These are phyloP conservation scores for Microcaecilia unicolor DNA, from an alignment of 2,797 vertebrate species.

Conservation along the genomic window DNA sequence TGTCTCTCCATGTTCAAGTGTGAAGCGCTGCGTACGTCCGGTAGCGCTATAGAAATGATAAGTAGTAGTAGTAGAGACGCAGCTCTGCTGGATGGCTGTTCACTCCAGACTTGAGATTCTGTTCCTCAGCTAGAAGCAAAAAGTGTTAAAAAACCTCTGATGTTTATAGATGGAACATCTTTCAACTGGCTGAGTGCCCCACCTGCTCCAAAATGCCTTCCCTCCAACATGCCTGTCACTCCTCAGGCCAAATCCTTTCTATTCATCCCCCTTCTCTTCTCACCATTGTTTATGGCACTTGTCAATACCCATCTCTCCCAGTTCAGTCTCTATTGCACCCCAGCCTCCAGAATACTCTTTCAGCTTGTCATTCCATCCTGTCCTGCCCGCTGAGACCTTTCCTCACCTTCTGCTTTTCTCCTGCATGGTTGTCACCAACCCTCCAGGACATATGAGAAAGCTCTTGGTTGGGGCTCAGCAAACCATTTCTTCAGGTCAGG, in stretches of 20 bases:
- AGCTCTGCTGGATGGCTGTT: too few species aligned
- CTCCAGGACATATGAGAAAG: constrained; percentile 23
- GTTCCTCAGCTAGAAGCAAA: constrained; percentile 28
- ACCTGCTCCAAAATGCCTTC: constrained; percentile 39
- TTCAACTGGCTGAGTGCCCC: constrained; percentile 28
- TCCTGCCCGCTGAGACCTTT: constrained; percentile 34
- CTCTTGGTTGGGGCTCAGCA: too few species aligned
- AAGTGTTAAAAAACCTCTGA: constrained; percentile 24
- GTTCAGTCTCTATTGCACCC: constrained; percentile 42
- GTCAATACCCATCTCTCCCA: constrained; percentile 34
- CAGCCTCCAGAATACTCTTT: too few species aligned
- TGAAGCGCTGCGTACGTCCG: too few species aligned
- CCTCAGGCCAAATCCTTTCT: constrained; percentile 29
- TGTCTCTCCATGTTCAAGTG: too few species aligned
- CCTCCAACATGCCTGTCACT: constrained; percentile 28
- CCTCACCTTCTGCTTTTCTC: constrained; percentile 23
- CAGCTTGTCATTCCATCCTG: constrained; percentile 41
- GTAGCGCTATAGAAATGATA: too few species aligned
- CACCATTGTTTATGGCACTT: too few species aligned
- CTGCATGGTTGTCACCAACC: constrained; percentile 41
- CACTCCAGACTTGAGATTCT: too few species aligned
- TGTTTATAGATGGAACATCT: constrained; percentile 28
- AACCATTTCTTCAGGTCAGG: constrained; percentile 19
- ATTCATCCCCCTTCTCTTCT: constrained; percentile 39
- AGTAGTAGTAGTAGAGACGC: too few species aligned